A percentile compares a stretch with the other conserved stretches of the same genome.
These are phyloP conservation scores for Cephus cinctus DNA, from an alignment of 1,140 invertebrate species.

Conservation along the genomic window DNA sequence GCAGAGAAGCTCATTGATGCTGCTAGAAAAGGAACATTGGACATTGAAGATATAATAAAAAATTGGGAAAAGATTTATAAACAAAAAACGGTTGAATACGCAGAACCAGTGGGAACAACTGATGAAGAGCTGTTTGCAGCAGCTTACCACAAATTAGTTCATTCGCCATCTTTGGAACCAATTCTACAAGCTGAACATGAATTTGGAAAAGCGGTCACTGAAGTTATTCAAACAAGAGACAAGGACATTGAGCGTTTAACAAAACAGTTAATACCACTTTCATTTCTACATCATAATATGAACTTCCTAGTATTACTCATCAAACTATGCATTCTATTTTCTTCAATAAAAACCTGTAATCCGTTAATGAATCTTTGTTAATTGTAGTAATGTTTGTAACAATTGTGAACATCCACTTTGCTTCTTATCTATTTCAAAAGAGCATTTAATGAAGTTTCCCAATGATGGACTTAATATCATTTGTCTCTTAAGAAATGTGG, in stretches of 20 bases:
- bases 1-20: conserved; percentile 57
- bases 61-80: conserved; percentile 70
- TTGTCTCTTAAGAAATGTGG: no score
- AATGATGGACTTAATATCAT: no score
- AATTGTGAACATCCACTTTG: no score
- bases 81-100: conserved; percentile 66
- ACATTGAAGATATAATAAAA: conserved; percentile 67
- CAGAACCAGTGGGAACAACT: conserved; percentile 68
- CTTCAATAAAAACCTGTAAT: no score
- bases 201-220: conserved; percentile 70
- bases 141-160: conserved; percentile 79
- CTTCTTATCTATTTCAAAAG: no score
- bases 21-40: conserved; percentile 57
- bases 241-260: conserved; percentile 66
- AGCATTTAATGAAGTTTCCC: no score
- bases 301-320: not conserved
- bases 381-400: no score
- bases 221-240: conserved; percentile 66
- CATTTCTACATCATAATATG: not conserved
- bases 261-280: conserved; percentile 56
- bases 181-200: conserved; percentile 78
- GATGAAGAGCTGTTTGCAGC: conserved; percentile 77
- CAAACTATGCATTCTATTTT: no score
- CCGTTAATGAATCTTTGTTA: no score
- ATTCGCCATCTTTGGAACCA: conserved; percentile 76